phyloP scores from a whole-genome alignment of 2,113 vertebrate species.

The Oxyruncus cristatus region DNA sequence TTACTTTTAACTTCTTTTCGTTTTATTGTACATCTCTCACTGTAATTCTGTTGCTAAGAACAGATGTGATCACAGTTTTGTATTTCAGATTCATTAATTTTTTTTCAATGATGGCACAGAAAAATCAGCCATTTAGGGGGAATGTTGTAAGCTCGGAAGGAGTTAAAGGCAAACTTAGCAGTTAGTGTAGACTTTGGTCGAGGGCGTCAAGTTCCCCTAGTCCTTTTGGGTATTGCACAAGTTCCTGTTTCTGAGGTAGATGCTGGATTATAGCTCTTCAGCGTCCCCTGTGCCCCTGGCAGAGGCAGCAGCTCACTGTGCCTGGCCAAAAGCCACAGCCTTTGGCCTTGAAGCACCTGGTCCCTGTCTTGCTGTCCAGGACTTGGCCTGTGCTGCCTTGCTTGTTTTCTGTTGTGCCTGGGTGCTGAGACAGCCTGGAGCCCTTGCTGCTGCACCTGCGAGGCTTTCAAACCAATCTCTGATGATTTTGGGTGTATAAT shows the following conservation, averaged over 20 bases:
- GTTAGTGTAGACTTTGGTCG: background rate
- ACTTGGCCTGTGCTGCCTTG: background rate
- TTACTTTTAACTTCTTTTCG: background rate
- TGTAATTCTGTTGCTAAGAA: background rate
- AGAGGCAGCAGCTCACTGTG: background rate
- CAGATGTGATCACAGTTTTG: background rate
- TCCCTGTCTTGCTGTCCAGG: background rate
- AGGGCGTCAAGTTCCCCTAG: background rate
- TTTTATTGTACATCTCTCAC: rapidly evolving
- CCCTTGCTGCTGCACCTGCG: background rate
- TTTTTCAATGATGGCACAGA: background rate
- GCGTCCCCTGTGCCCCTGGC: background rate
- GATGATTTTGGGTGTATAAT: background rate
- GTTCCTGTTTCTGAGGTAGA: background rate
- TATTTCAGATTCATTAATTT: background rate
- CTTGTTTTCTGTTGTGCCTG: background rate
- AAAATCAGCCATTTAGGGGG: background rate
- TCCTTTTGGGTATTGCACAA: background rate
- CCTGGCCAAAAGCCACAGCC: background rate
- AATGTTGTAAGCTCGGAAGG: rapidly evolving
- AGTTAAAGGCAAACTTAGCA: background rate
- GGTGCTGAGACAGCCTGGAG: background rate
- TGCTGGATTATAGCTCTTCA: background rate
- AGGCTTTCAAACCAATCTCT: background rate
- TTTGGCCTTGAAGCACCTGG: background rate